phyloP scores from a whole-genome alignment of 2,113 vertebrate species.

The Tautogolabrus adspersus region DNA sequence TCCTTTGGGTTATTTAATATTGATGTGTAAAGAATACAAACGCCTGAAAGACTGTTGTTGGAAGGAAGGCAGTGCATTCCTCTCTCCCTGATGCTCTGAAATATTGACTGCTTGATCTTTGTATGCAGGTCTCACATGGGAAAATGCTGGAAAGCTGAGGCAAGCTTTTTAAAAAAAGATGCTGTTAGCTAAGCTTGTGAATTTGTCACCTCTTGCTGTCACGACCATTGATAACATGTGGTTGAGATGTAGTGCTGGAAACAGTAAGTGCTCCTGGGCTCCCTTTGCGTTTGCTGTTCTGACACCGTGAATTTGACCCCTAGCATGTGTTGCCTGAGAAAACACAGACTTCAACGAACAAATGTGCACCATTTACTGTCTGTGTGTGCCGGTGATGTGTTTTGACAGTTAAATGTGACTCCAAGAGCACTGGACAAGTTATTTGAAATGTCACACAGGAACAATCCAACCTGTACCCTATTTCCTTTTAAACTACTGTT shows the following conservation, averaged over 20 bases:
- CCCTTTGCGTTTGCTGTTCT: constrained; percentile 2
- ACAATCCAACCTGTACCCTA: constrained; percentile 5
- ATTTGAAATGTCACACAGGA: constrained; percentile 33
- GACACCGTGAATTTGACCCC: constrained; percentile 43
- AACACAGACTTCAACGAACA: constrained; percentile 46
- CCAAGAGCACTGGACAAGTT: constrained; percentile 20
- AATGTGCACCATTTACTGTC: constrained; percentile 23
- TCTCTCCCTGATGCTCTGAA: constrained; percentile 29
- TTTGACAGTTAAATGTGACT: constrained; percentile 17
- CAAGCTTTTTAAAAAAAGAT: constrained; percentile 39
- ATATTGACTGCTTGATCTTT: constrained; percentile 65
- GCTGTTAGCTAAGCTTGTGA: constrained; percentile 29
- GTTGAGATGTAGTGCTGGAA: constrained; percentile 26
- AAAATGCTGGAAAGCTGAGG: constrained; percentile 47
- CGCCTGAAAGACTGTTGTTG: constrained; percentile 28
- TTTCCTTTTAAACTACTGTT: background rate
- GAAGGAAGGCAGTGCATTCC: constrained; percentile 12
- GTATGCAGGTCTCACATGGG: constrained; percentile 41
- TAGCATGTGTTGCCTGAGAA: constrained; percentile 53
- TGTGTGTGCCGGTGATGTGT: background rate
- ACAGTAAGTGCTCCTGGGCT: constrained; percentile 8
- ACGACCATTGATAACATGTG: constrained; percentile 9
- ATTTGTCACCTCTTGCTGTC: constrained; percentile 44
- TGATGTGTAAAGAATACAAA: constrained; percentile 42
- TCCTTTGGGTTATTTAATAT: constrained; percentile 42